Conservation (phyloP, 2,888 invertebrate species). For the Alcis repandata region DNA sequence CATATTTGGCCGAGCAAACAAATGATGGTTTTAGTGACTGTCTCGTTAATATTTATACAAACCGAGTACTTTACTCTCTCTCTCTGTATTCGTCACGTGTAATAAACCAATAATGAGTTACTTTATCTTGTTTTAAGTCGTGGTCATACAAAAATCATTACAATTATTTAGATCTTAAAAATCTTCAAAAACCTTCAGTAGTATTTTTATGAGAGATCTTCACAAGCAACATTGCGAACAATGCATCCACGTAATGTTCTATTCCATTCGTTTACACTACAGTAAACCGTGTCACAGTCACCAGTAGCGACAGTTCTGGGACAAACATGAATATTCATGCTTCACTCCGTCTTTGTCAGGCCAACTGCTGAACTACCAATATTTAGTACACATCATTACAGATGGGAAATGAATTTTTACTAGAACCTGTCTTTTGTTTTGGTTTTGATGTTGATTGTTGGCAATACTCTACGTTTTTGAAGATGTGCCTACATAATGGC, state of each 20-base stretch:
- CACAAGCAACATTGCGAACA: background rate
- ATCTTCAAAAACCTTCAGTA: too few relatives aligned
- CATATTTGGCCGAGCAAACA: too few relatives aligned
- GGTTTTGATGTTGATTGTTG: slow-evolving; percentile 34
- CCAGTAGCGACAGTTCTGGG: slow-evolving; percentile 55
- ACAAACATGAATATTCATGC: slow-evolving; percentile 77
- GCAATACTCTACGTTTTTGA: slow-evolving; percentile 1
- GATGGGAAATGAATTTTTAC: slow-evolving; percentile 21
- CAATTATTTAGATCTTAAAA: too few relatives aligned
- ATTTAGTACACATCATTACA: slow-evolving; percentile 59
- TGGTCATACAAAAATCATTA: too few relatives aligned
- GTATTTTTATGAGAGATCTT: too few relatives aligned
- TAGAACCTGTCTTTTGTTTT: slow-evolving; percentile 39
- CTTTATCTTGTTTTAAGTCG: too few relatives aligned
- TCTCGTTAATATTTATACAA: too few relatives aligned
- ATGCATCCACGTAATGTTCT: slow-evolving; percentile 22
- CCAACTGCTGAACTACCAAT: slow-evolving; percentile 66
- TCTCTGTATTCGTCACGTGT: too few relatives aligned
- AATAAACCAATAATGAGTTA: too few relatives aligned
- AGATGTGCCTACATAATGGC: too few relatives aligned
- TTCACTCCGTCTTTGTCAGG: slow-evolving; percentile 63
- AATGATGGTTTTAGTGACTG: too few relatives aligned
- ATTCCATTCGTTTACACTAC: slow-evolving; percentile 14
- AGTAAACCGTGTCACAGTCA: slow-evolving; percentile 49
- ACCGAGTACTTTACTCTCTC: too few relatives aligned